Base-by-base conservation (phyloP, 2,113 vertebrate species). In the Caretta caretta region DNA sequence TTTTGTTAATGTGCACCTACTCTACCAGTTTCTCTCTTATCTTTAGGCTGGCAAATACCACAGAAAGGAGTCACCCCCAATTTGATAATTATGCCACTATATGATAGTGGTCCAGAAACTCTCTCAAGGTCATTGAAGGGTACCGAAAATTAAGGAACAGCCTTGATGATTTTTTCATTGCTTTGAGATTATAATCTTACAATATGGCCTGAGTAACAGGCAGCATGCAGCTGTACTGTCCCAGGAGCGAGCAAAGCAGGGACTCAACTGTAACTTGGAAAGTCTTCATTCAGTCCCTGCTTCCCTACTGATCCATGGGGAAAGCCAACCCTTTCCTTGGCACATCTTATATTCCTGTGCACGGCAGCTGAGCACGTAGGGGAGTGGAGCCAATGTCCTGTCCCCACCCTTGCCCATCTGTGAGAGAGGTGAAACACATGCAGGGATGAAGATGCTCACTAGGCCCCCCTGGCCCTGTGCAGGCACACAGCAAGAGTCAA, bases 201-300 rank as follows among this genome's bases (percentile, higher is more conserved):
- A 49, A 80, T 57, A 85, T 38, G 50, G 17, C 42, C 78, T 83
- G 3, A 90, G 50, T 59, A 91, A 85, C 9, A 16, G 92, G 48
- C 19, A 83, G 87, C 25, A 38, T 6, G 20, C 90, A 14, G 59
- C 5, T 83, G 84, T n/a, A 81, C 3, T 12, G 50, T 27, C 22
- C 50, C 83, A 29, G 35, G 72, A 94, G 89, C 48, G 72, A 94
- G 89, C 48, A 92, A 93, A 90, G 42, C 50, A 92, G 13, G 22
- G 10, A 86, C 85, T 89, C n/a, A 16, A 93, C 90, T 5, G 2
- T 4, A 76, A 35, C 48, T 75, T 27, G 49, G 5, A 91, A 29
- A 94, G 10, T 72, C 53, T 93, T 85, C n/a, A 1, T 49, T 8
- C 25, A 38, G 90, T 57, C 31, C 48, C 88, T 90, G 29, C 48